Evolutionary conservation across 64 coral and sea anemone species (phyloP).

Genomic region (Catalaphyllia jardinei): DNA sequence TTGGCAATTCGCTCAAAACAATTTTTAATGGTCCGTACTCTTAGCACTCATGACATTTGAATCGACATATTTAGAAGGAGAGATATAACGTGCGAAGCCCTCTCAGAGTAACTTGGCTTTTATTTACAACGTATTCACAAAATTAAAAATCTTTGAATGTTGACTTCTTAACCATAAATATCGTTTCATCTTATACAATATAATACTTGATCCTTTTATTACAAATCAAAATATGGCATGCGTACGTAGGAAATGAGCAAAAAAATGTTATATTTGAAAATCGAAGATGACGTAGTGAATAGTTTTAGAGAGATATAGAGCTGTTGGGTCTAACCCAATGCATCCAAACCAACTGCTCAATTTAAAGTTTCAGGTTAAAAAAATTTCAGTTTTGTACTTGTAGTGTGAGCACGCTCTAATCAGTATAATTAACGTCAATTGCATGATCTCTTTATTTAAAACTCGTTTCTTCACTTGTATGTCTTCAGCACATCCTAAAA

Average conservation of each 20-base stretch:
- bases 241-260: background rate
- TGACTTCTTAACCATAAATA: background rate
- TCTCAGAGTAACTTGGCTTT: background rate
- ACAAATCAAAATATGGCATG: background rate
- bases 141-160: background rate
- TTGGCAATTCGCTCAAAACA: too few relatives aligned
- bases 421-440: background rate
- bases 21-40: too few relatives aligned
- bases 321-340: too few relatives aligned
- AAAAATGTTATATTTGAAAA: background rate
- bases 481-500: conserved; percentile 35
- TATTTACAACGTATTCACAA: background rate
- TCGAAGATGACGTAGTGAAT: too few relatives aligned
- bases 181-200: background rate
- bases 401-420: background rate
- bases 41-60: too few relatives aligned
- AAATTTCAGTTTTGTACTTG: background rate
- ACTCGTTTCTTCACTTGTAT: background rate
- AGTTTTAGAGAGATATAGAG: too few relatives aligned
- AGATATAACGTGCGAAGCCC: background rate
- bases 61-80: too few relatives aligned
- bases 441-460: background rate
- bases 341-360: too few relatives aligned
- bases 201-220: background rate
- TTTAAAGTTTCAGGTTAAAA: background rate